Conservation (phyloP, 1,140 invertebrate species). For the Carposina sasakii region DNA sequence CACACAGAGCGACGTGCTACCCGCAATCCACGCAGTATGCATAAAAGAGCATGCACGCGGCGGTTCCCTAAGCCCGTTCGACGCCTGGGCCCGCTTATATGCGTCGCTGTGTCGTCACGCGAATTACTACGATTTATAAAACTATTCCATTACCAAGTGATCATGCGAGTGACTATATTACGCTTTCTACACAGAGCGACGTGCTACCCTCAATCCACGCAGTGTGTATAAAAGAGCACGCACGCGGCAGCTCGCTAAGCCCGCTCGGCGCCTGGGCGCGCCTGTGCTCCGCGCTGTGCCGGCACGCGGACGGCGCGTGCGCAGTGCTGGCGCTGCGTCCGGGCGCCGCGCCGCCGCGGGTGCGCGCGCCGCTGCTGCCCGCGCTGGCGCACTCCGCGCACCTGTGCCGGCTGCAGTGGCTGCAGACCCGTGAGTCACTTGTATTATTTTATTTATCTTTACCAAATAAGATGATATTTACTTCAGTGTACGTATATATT, state of each 20-base stretch:
- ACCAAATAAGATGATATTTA: too few relatives aligned
- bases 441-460: too few relatives aligned
- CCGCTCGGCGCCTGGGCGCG: slow-evolving; percentile 15
- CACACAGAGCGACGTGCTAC: slow-evolving; percentile 37
- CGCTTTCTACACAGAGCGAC: slow-evolving; percentile 33
- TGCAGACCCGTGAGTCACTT: slow-evolving; percentile 38
- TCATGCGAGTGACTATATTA: too few relatives aligned
- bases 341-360: slow-evolving; percentile 48
- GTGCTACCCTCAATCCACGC: slow-evolving; percentile 26
- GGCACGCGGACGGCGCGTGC: slow-evolving; percentile 33
- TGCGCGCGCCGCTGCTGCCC: slow-evolving; percentile 55
- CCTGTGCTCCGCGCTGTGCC: slow-evolving; percentile 27
- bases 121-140: too few relatives aligned
- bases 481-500: too few relatives aligned
- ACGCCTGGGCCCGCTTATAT: slow-evolving; percentile 25
- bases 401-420: slow-evolving; percentile 29
- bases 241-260: slow-evolving; percentile 14
- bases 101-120: slow-evolving; percentile 24
- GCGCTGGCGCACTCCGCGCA: slow-evolving; percentile 47
- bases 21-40: slow-evolving; percentile 21
- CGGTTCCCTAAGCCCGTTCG: slow-evolving; percentile 1
- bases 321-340: slow-evolving; percentile 33
- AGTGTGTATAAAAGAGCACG: slow-evolving; percentile 16
- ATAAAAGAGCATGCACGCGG: slow-evolving; percentile 20
- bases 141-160: too few relatives aligned